Conservation (phyloP, 2,113 vertebrate species). For the Notarius lentiginosus region DNA sequence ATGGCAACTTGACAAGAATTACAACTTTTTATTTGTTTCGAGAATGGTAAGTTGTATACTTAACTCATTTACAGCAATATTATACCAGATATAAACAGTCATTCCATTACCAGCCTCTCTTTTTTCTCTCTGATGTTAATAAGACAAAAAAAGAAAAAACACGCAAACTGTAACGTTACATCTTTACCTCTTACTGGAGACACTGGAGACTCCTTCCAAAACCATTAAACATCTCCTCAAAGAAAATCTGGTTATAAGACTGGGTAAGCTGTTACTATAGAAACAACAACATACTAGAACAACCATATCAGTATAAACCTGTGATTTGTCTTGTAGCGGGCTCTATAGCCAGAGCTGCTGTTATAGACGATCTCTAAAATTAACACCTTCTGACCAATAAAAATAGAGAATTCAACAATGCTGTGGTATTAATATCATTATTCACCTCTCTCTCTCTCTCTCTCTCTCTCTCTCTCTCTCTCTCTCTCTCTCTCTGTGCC, state of each 20-base stretch:
- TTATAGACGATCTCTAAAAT: background rate
- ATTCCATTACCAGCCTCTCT: background rate
- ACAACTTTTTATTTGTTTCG: background rate
- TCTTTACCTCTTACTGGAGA: background rate
- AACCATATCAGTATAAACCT: background rate
- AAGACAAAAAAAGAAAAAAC: background rate
- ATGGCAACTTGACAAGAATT: background rate
- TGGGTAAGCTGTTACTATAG: background rate
- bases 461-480: background rate
- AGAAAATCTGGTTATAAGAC: background rate
- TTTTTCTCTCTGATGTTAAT: background rate
- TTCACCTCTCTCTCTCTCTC: too few species aligned
- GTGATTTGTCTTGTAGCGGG: background rate
- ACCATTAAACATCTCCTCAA: background rate
- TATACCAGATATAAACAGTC: background rate
- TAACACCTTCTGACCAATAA: background rate
- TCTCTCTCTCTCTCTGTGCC: conserved; percentile 9
- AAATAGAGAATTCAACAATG: background rate
- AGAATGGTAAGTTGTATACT: too few species aligned
- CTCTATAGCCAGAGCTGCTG: background rate
- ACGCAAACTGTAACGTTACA: background rate
- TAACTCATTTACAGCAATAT: background rate
- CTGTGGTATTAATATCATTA: background rate
- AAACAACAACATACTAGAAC: background rate
- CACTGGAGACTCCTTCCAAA: too few species aligned